Base-by-base conservation (phyloP, 2,797 vertebrate species). In the Bufotes viridis region DNA sequence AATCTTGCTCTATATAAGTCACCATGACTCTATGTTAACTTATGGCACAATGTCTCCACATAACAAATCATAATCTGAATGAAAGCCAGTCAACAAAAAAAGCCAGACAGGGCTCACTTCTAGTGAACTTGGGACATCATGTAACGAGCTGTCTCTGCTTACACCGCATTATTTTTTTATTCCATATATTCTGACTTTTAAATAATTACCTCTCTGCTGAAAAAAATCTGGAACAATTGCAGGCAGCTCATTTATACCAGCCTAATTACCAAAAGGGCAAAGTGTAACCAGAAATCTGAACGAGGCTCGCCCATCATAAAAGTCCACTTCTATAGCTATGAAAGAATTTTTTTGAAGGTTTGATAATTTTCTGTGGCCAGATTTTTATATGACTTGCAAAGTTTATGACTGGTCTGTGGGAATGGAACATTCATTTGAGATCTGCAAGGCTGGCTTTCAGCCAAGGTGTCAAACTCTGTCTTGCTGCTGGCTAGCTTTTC, bases 131-230 rank as follows among this genome's bases (percentile, higher is more conserved):
- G 0, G 12, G 90, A 82, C 81, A 75, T 60, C 58, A 60, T 17
- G 61, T 88, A 92, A 90, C 87, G 29, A 91, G 34, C 72, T 87
- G 84, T 81, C 55, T 90, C 90, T 92, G 89, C 89, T 90, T 90
- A 84, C 81, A 84, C 87, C 58, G 70, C 15, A 51, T 63, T 22
- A 2, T 34, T 14, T 75, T 18, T 90, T 91, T 91, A 70, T 26
- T 17, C 90, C 87, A 82, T 85, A 51, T 0, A 1, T 63, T 85
- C 86, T 87, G 78, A 51, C 70, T 90, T 90, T 93, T 90, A 91
- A 93, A 88, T 91, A 89, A 89, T 88, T 90, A 51, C 67, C 91
- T 87, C 86, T 88, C 89, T 90, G 75, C 88, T 92, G 90, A 85
- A 18, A 85, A 18, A 85, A 90, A 89, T 90, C 90, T 88, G 26